phyloP scores from a whole-genome alignment of 2,888 invertebrate genomes.

The Nemotelus pantherinus region DNA sequence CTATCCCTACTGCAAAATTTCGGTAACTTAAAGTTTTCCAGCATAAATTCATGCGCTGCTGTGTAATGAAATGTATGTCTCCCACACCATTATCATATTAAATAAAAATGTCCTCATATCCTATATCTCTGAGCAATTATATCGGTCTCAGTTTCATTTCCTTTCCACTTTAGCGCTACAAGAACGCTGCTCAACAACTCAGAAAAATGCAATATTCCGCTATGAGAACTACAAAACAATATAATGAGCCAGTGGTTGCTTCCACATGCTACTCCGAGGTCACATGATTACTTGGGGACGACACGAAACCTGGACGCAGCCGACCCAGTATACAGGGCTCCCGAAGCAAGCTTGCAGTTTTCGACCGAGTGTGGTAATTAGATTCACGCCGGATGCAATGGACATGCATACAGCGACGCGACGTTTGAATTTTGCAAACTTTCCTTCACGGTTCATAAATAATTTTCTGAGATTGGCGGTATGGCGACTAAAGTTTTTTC shows the following conservation, averaged over 20 bases:
- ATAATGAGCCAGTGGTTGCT: constrained; percentile 12
- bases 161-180: neutral
- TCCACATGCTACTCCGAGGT: neutral
- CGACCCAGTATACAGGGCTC: neutral
- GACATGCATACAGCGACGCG: constrained; percentile 25
- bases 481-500: constrained; percentile 14
- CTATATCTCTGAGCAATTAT: neutral
- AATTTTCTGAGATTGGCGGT: constrained; percentile 45
- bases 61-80: too few relatives aligned
- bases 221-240: constrained; percentile 1
- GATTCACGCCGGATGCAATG: constrained; percentile 46
- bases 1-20: too few relatives aligned
- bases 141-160: neutral
- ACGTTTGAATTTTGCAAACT: neutral
- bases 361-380: constrained; percentile 46
- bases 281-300: constrained; percentile 7
- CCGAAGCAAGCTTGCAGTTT: constrained; percentile 27
- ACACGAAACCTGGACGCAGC: neutral
- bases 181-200: neutral
- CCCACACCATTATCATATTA: neutral
- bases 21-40: too few relatives aligned
- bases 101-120: neutral
- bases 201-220: neutral
- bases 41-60: too few relatives aligned
- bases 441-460: constrained; percentile 45